These are phyloP conservation scores for Gasteruption jaculator DNA, from an alignment of 2,888 invertebrate species.

Conservation along the genomic window DNA sequence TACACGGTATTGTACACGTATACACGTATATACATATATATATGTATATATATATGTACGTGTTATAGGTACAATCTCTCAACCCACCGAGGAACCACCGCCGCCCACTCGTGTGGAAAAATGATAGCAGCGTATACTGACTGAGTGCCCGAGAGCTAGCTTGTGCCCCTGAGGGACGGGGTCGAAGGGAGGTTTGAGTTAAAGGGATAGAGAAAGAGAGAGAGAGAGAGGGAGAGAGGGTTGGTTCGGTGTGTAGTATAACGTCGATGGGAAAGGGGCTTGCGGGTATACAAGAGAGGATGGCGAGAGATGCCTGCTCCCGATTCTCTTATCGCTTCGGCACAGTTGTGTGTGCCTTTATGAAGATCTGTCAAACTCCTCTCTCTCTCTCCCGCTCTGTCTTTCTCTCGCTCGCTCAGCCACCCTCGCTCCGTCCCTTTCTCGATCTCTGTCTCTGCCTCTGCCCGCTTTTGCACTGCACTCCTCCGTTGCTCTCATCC, in stretches of 20 bases:
- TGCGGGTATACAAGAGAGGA: no score
- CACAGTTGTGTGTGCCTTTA: slow-evolving; percentile 51
- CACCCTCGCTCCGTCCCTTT: slow-evolving; percentile 19
- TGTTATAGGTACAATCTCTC: no score
- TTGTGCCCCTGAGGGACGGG: slow-evolving; percentile 21
- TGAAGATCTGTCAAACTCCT: slow-evolving; percentile 51
- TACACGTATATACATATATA: no score
- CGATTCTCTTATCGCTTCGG: slow-evolving; percentile 50
- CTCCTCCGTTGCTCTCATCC: neutral
- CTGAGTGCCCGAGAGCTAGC: slow-evolving; percentile 42
- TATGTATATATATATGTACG: no score
- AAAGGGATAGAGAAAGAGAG: slow-evolving; percentile 14
- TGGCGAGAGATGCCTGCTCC: slow-evolving; percentile 44
- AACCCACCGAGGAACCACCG: slow-evolving; percentile 34
- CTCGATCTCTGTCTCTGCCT: slow-evolving; percentile 12
- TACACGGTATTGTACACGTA: no score
- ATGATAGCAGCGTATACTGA: slow-evolving; percentile 55
- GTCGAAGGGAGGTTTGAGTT: slow-evolving; percentile 16
- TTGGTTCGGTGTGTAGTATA: neutral
- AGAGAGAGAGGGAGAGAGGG: slow-evolving; percentile 15
- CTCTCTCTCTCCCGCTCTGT: slow-evolving; percentile 13
- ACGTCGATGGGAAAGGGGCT: neutral
- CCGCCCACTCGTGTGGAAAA: slow-evolving; percentile 58
- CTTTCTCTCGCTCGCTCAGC: slow-evolving; percentile 2
- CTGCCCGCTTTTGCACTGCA: slow-evolving; percentile 2